phyloP scores from a whole-genome alignment of 1,140 invertebrate genomes.

The Mylabris phalerata region DNA sequence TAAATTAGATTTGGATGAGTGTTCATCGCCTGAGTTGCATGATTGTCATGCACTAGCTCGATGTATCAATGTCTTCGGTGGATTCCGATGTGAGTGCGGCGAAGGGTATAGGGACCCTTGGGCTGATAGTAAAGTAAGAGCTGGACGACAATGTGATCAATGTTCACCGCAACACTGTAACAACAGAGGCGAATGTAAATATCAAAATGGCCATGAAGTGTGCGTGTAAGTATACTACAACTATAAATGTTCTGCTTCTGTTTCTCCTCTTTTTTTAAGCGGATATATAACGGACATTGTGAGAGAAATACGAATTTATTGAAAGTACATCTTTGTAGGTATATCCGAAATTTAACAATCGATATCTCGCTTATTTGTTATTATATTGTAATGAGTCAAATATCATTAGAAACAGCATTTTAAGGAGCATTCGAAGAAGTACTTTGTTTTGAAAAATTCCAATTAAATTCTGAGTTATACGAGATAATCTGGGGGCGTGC shows the following conservation, averaged over 20 bases:
- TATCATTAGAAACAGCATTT: too few relatives aligned
- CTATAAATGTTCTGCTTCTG: not conserved
- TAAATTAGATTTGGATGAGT: constrained; percentile 80
- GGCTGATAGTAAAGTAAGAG: constrained; percentile 53
- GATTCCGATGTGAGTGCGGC: constrained; percentile 79
- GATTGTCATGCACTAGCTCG: constrained; percentile 82
- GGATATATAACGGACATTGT: too few relatives aligned
- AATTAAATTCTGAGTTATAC: too few relatives aligned
- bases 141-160: constrained; percentile 67
- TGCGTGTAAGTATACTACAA: constrained; percentile 60
- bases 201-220: constrained; percentile 64
- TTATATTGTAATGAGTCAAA: too few relatives aligned
- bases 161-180: constrained; percentile 75
- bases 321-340: too few relatives aligned
- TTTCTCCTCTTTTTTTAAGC: too few relatives aligned
- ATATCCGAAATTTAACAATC: too few relatives aligned
- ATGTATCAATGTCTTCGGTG: constrained; percentile 86
- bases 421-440: too few relatives aligned
- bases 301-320: too few relatives aligned
- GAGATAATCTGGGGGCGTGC: too few relatives aligned
- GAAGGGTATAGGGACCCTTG: constrained; percentile 71
- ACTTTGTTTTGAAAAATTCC: too few relatives aligned
- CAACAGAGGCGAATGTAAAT: constrained; percentile 73
- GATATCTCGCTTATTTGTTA: too few relatives aligned
- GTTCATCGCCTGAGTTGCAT: constrained; percentile 73